Evolutionary conservation across 2,797 vertebrate species (phyloP).

Genomic region (Pangasius mekongensis): DNA sequence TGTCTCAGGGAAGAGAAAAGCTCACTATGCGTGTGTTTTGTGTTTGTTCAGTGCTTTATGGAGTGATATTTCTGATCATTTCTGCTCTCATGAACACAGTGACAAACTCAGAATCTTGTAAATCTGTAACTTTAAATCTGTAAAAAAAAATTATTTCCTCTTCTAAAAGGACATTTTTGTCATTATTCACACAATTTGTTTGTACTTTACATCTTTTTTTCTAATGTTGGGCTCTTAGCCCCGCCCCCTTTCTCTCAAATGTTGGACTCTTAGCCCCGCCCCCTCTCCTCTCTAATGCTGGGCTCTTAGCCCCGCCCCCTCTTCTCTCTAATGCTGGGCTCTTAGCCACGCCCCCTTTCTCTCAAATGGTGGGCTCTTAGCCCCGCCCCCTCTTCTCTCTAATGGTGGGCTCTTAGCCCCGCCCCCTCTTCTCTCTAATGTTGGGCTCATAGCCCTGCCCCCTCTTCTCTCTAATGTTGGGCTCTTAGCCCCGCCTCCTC

Average conservation of each 20-base stretch:
- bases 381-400: not conserved
- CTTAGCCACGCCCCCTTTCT: not conserved
- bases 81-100: no score
- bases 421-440: not conserved
- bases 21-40: not conserved
- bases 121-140: not conserved
- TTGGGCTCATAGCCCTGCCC: not conserved
- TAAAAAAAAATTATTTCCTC: no score
- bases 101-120: not conserved
- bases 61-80: no score
- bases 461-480: no score
- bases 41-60: not conserved
- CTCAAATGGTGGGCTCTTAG: not conserved
- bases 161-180: not conserved
- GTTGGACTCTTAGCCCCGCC: not conserved
- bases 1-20: not conserved
- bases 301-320: not conserved
- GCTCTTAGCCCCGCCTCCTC: not conserved
- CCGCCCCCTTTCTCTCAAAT: not conserved
- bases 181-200: not conserved
- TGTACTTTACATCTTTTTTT: not conserved
- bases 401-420: not conserved
- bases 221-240: not conserved
- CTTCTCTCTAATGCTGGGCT: not conserved
- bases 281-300: not conserved